Percentiles rank a stretch among this genome's conserved stretches.
Evolutionary conservation across 2,113 vertebrate genomes (phyloP).

Genomic region (Podarcis raffonei): DNA sequence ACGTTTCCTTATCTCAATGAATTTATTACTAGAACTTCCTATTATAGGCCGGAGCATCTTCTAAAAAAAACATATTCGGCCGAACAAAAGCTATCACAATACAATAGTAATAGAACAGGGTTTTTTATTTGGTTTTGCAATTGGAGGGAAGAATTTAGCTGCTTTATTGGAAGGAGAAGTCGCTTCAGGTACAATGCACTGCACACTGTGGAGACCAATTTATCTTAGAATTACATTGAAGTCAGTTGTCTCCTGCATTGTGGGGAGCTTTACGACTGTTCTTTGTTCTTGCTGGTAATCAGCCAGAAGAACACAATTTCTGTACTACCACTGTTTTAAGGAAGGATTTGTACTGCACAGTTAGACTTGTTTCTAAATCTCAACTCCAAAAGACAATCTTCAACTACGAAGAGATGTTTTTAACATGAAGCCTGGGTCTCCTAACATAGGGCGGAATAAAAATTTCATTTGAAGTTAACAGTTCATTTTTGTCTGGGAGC

Average conservation of each 20-base stretch:
- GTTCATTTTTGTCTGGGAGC: background rate
- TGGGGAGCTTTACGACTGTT: background rate
- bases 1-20: background rate
- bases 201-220: background rate
- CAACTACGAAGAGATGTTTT: background rate
- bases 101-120: background rate
- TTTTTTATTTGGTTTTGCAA: background rate
- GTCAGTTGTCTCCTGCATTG: background rate
- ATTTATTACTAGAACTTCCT: background rate
- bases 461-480: background rate
- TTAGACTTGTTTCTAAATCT: background rate
- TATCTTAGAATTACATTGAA: background rate
- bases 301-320: background rate
- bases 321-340: background rate
- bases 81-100: background rate
- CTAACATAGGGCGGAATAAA: background rate
- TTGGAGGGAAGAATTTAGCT: background rate
- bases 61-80: background rate
- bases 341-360: background rate
- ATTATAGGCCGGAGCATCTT: background rate
- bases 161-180: slow-evolving; percentile 17
- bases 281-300: slow-evolving; percentile 5
- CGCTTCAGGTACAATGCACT: background rate
- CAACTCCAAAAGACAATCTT: background rate
- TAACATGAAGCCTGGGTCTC: background rate